Evolutionary conservation across 1,140 invertebrate species (phyloP).

Genomic region (Drosophila seguyi): DNA sequence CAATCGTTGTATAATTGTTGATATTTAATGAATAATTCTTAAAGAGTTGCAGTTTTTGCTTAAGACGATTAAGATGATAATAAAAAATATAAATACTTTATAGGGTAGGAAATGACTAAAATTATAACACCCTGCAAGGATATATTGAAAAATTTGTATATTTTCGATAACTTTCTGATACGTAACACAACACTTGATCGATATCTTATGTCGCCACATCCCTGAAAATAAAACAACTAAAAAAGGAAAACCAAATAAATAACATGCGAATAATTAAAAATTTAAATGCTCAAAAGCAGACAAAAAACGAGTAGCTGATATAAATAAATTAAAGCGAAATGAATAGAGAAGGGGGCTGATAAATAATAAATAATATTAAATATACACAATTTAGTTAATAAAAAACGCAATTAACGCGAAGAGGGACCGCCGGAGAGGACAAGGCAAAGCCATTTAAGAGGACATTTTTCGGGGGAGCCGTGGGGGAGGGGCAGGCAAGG

Average conservation of each 20-base stretch:
- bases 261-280: slow-evolving; percentile 69
- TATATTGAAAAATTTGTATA: not conserved
- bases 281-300: slow-evolving; percentile 64
- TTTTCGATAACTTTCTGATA: not conserved
- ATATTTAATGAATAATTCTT: not conserved
- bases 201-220: not conserved
- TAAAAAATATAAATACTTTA: no score
- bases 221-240: not conserved
- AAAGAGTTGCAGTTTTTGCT: no score
- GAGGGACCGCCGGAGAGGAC: slow-evolving; percentile 31
- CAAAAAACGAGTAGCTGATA: slow-evolving; percentile 40
- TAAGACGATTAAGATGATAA: no score
- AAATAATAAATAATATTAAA: slow-evolving; percentile 57
- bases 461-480: slow-evolving; percentile 33
- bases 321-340: slow-evolving; percentile 71
- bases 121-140: no score
- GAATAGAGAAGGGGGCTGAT: slow-evolving; percentile 50
- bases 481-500: slow-evolving; percentile 7
- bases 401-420: slow-evolving; percentile 72
- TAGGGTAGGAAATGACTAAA: no score
- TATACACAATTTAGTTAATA: slow-evolving; percentile 76
- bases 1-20: not conserved
- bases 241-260: slow-evolving; percentile 43
- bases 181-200: no score
- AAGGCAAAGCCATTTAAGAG: slow-evolving; percentile 61